Evolutionary conservation across 1,140 invertebrate species (phyloP).

Genomic region (Argopecten irradians): DNA sequence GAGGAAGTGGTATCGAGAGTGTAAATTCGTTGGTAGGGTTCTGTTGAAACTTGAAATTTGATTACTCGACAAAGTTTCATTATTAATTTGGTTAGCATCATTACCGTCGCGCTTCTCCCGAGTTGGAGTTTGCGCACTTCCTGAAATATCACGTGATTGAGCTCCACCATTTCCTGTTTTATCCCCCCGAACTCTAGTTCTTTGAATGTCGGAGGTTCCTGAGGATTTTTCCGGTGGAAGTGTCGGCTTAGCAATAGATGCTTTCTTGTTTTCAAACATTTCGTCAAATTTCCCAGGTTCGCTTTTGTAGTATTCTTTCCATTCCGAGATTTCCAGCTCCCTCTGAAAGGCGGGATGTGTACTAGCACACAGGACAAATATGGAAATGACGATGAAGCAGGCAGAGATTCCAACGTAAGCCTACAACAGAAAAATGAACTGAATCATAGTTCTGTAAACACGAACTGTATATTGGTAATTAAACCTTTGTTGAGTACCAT

Average conservation of each 20-base stretch:
- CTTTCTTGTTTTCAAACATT: neutral
- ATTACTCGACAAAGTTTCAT: neutral
- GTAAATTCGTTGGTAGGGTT: conserved; percentile 11
- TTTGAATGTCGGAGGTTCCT: neutral
- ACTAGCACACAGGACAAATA: conserved; percentile 47
- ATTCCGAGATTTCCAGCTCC: conserved; percentile 40
- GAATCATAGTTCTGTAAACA: no score
- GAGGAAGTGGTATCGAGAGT: conserved; percentile 39
- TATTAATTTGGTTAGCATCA: neutral
- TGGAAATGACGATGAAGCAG: conserved; percentile 48
- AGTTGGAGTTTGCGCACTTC: neutral
- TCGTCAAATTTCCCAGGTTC: conserved; percentile 25
- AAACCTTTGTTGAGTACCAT: no score
- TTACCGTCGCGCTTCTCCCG: neutral
- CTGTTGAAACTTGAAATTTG: neutral
- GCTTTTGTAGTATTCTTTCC: conserved; percentile 37
- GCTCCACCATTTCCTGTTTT: neutral
- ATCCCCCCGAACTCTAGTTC: neutral
- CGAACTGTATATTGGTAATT: no score
- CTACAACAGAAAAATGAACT: conserved; percentile 50
- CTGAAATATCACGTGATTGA: neutral
- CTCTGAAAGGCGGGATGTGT: conserved; percentile 53
- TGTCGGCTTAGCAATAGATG: neutral
- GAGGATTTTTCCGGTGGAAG: neutral
- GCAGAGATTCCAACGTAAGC: conserved; percentile 53